Percentiles rank a stretch among this genome's conserved stretches.
These are phyloP conservation scores for Choristoneura rosaceana DNA, from an alignment of 2,888 invertebrate species.

Conservation along the genomic window DNA sequence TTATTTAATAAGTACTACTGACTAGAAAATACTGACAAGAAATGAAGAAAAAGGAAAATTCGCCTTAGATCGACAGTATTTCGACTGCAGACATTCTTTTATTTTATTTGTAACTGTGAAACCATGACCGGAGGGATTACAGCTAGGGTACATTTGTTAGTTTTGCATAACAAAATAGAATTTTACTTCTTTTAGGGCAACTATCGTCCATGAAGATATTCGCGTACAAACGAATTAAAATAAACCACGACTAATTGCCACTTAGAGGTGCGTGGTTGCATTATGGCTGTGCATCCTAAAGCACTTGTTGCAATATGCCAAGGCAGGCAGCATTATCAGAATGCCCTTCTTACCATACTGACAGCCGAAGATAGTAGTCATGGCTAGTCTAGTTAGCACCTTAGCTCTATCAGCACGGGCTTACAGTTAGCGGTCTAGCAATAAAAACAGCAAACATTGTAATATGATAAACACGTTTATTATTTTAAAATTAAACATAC, in stretches of 20 bases:
- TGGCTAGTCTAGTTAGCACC: conserved; percentile 1
- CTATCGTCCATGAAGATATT: neutral
- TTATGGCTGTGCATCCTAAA: conserved; percentile 7
- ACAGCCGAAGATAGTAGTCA: neutral
- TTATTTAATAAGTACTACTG: too few relatives aligned
- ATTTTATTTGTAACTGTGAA: too few relatives aligned
- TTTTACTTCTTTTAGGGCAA: neutral
- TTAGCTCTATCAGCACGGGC: neutral
- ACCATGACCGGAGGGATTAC: neutral
- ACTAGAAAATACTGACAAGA: too few relatives aligned
- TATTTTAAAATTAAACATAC: conserved; percentile 61
- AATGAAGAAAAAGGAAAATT: too few relatives aligned
- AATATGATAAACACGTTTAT: conserved; percentile 81
- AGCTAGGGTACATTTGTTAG: neutral
- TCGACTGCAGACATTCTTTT: too few relatives aligned
- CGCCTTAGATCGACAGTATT: too few relatives aligned
- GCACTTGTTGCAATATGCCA: conserved; percentile 17
- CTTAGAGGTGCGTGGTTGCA: neutral
- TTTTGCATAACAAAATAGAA: neutral
- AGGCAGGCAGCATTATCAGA: conserved; percentile 1
- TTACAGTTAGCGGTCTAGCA: conserved; percentile 49
- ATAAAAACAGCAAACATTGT: conserved; percentile 69
- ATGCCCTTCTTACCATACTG: neutral
- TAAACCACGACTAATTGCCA: neutral
- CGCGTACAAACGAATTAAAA: neutral